Conservation (phyloP, 1,140 invertebrate species). For the Papilio aristodemus region DNA sequence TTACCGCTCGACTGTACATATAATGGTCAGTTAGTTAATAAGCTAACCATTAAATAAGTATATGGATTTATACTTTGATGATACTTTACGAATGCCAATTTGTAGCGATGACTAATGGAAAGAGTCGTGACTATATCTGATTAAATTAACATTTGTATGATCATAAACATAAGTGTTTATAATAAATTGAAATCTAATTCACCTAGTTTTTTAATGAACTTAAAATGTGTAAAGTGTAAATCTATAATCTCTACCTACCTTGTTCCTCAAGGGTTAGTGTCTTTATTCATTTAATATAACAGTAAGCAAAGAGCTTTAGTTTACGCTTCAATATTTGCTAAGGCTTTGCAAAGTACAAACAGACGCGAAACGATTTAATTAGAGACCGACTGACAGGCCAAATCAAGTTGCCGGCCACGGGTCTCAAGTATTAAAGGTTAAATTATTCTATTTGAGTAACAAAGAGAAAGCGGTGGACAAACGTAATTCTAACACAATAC, state of each 20-base stretch:
- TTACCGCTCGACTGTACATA: not conserved
- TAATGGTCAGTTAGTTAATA: not conserved
- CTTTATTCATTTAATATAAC: not conserved
- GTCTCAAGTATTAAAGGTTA: not conserved
- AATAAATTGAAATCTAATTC: not conserved
- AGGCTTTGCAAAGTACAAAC: constrained; percentile 4
- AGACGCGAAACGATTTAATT: not conserved
- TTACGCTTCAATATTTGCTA: constrained; percentile 5
- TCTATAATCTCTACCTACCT: not conserved
- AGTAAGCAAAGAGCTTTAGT: not conserved
- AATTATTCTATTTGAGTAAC: constrained; percentile 1
- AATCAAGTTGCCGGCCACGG: constrained; percentile 5
- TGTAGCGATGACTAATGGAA: constrained; percentile 9
- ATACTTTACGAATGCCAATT: constrained; percentile 11
- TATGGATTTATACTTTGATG: not conserved
- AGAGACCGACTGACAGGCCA: not conserved
- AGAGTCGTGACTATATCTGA: not conserved
- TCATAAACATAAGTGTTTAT: not conserved
- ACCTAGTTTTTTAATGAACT: too few relatives aligned
- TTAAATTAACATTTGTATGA: not conserved
- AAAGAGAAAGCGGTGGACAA: not conserved
- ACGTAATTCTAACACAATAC: not conserved
- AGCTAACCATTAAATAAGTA: constrained; percentile 11
- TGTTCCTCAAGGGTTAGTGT: not conserved
- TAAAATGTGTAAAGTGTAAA: too few relatives aligned